phyloP scores from a whole-genome alignment of 2,797 vertebrate species.

The Xenopus petersii region DNA sequence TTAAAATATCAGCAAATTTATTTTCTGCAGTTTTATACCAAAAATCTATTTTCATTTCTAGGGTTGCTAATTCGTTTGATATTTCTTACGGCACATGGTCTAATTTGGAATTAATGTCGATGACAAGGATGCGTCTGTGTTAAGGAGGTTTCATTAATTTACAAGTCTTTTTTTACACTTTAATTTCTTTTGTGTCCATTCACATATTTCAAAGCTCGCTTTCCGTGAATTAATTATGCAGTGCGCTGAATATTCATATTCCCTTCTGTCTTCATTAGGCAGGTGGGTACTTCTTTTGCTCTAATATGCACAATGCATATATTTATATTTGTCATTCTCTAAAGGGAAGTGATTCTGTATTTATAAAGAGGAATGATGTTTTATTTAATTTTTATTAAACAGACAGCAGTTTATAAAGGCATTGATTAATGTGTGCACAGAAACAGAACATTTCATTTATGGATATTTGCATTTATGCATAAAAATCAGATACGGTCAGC shows the following conservation, averaged over 20 bases:
- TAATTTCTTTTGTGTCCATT: slow-evolving; percentile 42
- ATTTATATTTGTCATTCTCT: background rate
- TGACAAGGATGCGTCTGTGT: slow-evolving; percentile 48
- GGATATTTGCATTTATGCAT: too few relatives aligned
- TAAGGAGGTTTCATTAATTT: slow-evolving; percentile 31
- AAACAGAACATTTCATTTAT: too few relatives aligned
- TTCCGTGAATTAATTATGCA: slow-evolving; percentile 11
- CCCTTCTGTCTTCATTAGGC: slow-evolving; percentile 41
- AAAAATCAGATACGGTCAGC: too few relatives aligned
- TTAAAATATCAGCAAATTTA: slow-evolving; percentile 58
- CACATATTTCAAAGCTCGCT: slow-evolving; percentile 30
- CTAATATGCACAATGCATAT: slow-evolving; percentile 10
- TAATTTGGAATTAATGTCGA: slow-evolving; percentile 62
- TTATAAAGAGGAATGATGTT: background rate
- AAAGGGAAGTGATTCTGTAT: background rate
- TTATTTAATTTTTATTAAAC: background rate
- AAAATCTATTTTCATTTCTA: slow-evolving; percentile 36
- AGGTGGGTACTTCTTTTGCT: slow-evolving; percentile 29
- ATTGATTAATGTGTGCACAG: too few relatives aligned
- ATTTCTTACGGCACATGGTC: slow-evolving; percentile 55
- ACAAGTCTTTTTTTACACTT: slow-evolving; percentile 19
- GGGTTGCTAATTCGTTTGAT: slow-evolving; percentile 60
- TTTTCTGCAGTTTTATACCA: slow-evolving; percentile 29
- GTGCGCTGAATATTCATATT: slow-evolving; percentile 32
- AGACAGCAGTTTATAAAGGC: too few relatives aligned